Base-by-base conservation (phyloP, 1,140 invertebrate genomes). In the Bombus cullumanus region DNA sequence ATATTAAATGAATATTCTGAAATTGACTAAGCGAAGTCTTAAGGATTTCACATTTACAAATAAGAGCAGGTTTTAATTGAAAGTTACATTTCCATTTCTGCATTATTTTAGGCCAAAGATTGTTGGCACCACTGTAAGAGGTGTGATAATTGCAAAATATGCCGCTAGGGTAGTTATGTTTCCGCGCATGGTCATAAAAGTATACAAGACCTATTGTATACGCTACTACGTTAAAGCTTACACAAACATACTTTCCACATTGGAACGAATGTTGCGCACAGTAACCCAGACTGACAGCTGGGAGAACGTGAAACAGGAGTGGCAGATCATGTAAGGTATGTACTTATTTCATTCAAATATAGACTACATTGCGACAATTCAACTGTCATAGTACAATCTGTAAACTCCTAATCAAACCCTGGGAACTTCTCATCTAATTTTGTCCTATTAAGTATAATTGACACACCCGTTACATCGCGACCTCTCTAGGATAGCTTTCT, bases 291-390 rank as follows among this genome's bases (percentile, higher is more conserved):
- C 53, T 89, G 89, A 92, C 88, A 91, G 90, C 88, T 88, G 89
- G 85, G 79, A 90, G 81, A 85, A 88, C 85, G 88, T 72, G 77
- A 91, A 86, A 62, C 86, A 93, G 91, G 87, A 93, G 91, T 92
- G 86, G 91, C 91, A 86, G 87, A 91, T 90, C 92, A 93, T 93
- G 92, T 93, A 93, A 93, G 89, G 92, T 92, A 59, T 89, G 89
- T 81, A 39, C 73, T 57, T 80, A 84, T 73, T 88, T 79, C 75
- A 81, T 88, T 73, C 41, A 72, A 41, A 13, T 34, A 68, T 69
- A 81, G 13, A 39, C 43, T 13, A 5, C 4, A 34, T 59, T 22
- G 22, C 22, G 18, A 34, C 28, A 13, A 12, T 68, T 28, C 28
- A 15, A 57, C 22, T 25, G 68, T 15, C 9, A 9, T 37, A 4